A percentile compares a stretch with the other conserved stretches of the same genome.
Conservation (phyloP, 2,888 invertebrate species). For the Digitonthophagus gazella region DNA sequence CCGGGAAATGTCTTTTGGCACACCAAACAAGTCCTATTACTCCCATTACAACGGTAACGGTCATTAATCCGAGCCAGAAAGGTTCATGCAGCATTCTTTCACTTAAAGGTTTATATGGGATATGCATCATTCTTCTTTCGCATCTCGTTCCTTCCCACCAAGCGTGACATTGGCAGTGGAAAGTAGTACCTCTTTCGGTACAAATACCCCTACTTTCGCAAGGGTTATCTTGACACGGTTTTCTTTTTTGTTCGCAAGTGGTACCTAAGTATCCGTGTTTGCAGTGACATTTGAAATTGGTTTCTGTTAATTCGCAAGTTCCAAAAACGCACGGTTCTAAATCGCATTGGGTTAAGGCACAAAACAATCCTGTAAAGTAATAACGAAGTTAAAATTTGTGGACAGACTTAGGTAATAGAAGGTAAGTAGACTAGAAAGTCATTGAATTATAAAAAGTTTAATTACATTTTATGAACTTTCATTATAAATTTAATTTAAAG, state of each 20-base stretch:
- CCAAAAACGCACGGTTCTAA: conserved; percentile 68
- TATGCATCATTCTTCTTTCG: conserved; percentile 66
- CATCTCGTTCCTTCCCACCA: conserved; percentile 65
- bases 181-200: conserved; percentile 63
- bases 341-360: conserved; percentile 73
- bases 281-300: conserved; percentile 63
- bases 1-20: conserved; percentile 81
- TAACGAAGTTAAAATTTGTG: too few species aligned
- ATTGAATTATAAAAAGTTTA: too few species aligned
- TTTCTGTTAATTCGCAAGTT: conserved; percentile 58
- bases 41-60: conserved; percentile 76
- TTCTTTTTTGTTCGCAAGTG: conserved; percentile 65
- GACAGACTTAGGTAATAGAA: too few species aligned
- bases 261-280: conserved; percentile 65
- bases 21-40: conserved; percentile 80
- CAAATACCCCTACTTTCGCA: conserved; percentile 77
- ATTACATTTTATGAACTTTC: not conserved
- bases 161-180: conserved; percentile 70
- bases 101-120: conserved; percentile 70
- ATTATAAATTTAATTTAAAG: not conserved
- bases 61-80: conserved; percentile 85
- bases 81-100: conserved; percentile 83
- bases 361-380: conserved; percentile 69
- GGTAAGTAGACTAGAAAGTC: too few species aligned
- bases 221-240: conserved; percentile 70